Conservation (phyloP, 2,797 vertebrate genomes). For the Pangasius sanitwongsei region DNA sequence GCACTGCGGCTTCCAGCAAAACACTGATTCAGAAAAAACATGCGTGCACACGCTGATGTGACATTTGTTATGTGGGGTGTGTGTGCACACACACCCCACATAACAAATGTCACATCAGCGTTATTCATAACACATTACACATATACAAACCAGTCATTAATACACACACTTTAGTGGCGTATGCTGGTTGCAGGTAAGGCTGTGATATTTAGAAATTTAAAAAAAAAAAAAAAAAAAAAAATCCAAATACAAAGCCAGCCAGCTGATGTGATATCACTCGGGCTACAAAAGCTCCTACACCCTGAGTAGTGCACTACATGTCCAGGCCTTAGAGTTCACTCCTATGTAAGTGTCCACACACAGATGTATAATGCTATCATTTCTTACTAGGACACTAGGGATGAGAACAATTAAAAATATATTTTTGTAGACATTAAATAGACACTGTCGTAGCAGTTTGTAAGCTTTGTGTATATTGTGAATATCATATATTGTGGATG, state of each 20-base stretch:
- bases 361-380: background rate
- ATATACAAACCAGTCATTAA: background rate
- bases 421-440: too few species aligned
- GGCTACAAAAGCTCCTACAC: background rate
- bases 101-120: background rate
- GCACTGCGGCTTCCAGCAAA: slow-evolving; percentile 65
- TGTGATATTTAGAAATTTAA: background rate
- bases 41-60: slow-evolving; percentile 9
- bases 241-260: too few species aligned
- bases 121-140: background rate
- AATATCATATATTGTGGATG: background rate
- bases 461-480: too few species aligned
- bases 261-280: background rate
- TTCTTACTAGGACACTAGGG: background rate
- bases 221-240: background rate
- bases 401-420: too few species aligned
- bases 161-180: background rate
- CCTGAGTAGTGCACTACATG: background rate
- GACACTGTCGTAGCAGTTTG: too few species aligned
- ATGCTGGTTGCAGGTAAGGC: background rate
- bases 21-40: slow-evolving; percentile 75
- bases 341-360: background rate
- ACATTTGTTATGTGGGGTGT: too few species aligned
- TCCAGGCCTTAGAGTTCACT: background rate
- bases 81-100: slow-evolving; percentile 20